phyloP scores from a whole-genome alignment of 2,113 vertebrate genomes.

The Falcunculus frontatus region DNA sequence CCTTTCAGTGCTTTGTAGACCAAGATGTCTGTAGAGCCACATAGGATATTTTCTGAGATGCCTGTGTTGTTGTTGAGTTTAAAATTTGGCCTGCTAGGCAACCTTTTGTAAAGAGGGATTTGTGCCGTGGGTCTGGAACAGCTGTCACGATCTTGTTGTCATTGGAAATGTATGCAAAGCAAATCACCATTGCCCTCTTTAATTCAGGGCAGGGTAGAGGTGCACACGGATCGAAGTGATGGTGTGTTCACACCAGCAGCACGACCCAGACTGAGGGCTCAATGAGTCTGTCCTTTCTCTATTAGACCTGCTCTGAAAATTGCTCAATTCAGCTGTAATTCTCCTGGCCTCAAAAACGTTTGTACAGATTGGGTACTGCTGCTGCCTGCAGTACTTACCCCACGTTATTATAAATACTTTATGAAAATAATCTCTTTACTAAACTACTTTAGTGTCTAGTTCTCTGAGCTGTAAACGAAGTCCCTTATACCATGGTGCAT shows the following conservation, averaged over 20 bases:
- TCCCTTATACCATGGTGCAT: neutral
- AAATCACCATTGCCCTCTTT: neutral
- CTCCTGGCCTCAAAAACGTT: neutral
- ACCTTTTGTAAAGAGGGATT: neutral
- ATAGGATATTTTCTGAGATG: neutral
- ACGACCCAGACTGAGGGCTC: neutral
- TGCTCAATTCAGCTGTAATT: neutral
- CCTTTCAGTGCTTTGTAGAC: neutral
- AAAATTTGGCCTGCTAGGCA: conserved; percentile 3
- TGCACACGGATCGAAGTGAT: neutral
- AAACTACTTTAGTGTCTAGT: conserved; percentile 14
- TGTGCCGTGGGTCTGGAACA: neutral
- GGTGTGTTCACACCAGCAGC: neutral
- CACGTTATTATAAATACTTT: conserved; percentile 22
- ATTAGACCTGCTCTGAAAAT: neutral
- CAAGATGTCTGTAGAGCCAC: neutral
- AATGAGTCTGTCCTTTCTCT: neutral
- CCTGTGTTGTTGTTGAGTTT: neutral
- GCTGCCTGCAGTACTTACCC: conserved; percentile 28
- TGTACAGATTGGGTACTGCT: neutral
- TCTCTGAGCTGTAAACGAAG: conserved; percentile 7
- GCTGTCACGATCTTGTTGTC: neutral
- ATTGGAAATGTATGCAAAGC: neutral
- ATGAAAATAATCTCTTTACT: conserved; percentile 51
- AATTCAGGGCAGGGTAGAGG: neutral